phyloP scores from a whole-genome alignment of 2,797 vertebrate genomes.

The Malacoraja senta region DNA sequence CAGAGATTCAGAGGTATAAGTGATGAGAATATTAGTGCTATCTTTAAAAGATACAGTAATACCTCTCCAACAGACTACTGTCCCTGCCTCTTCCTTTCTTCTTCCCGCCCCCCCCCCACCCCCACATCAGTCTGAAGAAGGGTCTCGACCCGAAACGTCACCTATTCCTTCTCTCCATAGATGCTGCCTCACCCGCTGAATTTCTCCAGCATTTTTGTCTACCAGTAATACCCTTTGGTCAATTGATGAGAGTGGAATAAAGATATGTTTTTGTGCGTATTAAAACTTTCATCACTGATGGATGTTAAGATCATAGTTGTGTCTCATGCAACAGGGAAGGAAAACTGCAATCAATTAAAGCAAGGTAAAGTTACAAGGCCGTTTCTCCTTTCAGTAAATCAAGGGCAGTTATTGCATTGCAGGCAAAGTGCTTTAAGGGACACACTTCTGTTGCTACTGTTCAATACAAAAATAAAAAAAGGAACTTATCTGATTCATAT shows the following conservation, averaged over 20 bases:
- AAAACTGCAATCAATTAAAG: slow-evolving; percentile 5
- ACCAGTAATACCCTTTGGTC: background rate
- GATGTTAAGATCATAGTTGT: background rate
- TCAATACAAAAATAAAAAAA: background rate
- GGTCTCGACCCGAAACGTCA: too few relatives aligned
- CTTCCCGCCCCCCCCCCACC: too few relatives aligned
- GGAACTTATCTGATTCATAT: background rate
- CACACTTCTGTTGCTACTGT: background rate
- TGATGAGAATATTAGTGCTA: background rate
- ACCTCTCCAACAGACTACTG: too few relatives aligned
- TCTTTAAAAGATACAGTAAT: background rate
- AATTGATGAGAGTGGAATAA: background rate
- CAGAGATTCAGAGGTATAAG: background rate
- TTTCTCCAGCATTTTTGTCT: too few relatives aligned
- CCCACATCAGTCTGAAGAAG: too few relatives aligned
- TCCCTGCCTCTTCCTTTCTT: too few relatives aligned
- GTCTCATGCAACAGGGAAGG: background rate
- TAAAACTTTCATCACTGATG: background rate
- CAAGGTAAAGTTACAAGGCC: background rate
- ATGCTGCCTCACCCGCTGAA: too few relatives aligned
- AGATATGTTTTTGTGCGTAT: background rate
- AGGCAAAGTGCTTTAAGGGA: background rate
- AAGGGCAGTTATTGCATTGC: background rate
- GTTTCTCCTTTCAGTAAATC: background rate
- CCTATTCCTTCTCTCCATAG: too few relatives aligned